Conservation (phyloP, 2,888 invertebrate genomes). For the Zaprionus bogoriensis region DNA sequence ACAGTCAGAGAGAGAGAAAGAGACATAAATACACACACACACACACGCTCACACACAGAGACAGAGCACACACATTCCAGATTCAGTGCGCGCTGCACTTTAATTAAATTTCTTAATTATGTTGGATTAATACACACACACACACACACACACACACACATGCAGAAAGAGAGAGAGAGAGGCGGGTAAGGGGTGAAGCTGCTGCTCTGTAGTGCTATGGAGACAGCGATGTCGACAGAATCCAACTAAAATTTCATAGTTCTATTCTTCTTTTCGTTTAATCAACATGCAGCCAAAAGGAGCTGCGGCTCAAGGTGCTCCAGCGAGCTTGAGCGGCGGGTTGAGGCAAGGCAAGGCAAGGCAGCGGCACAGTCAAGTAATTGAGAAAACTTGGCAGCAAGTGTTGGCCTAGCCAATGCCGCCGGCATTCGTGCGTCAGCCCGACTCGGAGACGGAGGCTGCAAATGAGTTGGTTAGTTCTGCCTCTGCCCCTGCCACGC, state of each 20-base stretch:
- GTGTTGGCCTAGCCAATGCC: conserved; percentile 41
- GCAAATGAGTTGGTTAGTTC: conserved; percentile 55
- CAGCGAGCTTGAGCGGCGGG: too few relatives aligned
- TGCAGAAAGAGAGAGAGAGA: not conserved
- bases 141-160: conserved; percentile 24
- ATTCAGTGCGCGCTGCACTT: conserved; percentile 73
- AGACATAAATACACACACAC: not conserved
- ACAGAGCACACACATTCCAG: conserved; percentile 44
- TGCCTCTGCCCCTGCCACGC: conserved; percentile 6
- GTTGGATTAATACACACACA: conserved; percentile 68
- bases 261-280: conserved; percentile 71
- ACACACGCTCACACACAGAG: not conserved
- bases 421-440: conserved; percentile 33
- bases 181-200: not conserved
- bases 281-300: conserved; percentile 57
- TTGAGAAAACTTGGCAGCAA: conserved; percentile 71
- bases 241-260: conserved; percentile 62
- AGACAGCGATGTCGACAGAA: conserved; percentile 21
- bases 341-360: not conserved
- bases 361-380: conserved; percentile 47
- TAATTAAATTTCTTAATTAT: conserved; percentile 76
- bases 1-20: not conserved
- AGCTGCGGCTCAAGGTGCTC: not conserved
- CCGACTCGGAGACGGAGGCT: conserved; percentile 15
- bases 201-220: conserved; percentile 8